Base-by-base conservation (phyloP, 2,888 invertebrate genomes). In the Pristionchus maxplancki region DNA sequence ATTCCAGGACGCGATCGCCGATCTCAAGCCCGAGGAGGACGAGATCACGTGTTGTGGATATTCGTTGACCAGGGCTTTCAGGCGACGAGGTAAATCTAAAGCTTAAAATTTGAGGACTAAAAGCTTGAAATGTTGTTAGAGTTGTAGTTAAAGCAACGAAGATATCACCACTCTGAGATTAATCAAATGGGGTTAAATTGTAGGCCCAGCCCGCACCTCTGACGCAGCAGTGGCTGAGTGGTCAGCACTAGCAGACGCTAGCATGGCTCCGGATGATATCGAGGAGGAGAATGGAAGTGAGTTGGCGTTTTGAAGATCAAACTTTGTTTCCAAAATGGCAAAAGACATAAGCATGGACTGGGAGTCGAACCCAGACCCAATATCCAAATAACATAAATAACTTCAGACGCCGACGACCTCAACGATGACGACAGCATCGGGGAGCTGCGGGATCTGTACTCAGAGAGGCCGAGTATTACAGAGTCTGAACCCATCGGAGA, bases 1-100 rank as follows among this genome's bases (percentile, higher is more conserved):
- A 34, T 50, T 90, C 71, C 88, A 91, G 90, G 90, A 90, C 87
- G 91, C 91, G 8, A 90, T 90, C 62, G 90, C 87, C 34, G 89
- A 89, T 83, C 89, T 91, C 24, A 86, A 89, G 20, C 84, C 91
- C 17, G 89, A 88, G 15, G 67, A 89, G 53, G 88, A 88, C 31
- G 89, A 91, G 62, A 84, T 88, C 83, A 89, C 71, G n/a, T 87
- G 86, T n/a, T 87, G 86, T 24, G 86, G 86, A 2, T 64, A 31
- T 15, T 85, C 85, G 40, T 44, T 85, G 28, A 28, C 11, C 20
- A 37, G 34, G 48, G 24, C 28, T 1, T 74, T 64, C 31, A 13
- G 64, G 15, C 13, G 74, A 4, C 74, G 74, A 40, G 31, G 74
- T 40, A 44, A n/a, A n/a, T n/a, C n/a, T n/a, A n/a, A n/a, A n/a